These are phyloP conservation scores for Probosciger aterrimus DNA, from an alignment of 2,113 vertebrate species.

Conservation along the genomic window DNA sequence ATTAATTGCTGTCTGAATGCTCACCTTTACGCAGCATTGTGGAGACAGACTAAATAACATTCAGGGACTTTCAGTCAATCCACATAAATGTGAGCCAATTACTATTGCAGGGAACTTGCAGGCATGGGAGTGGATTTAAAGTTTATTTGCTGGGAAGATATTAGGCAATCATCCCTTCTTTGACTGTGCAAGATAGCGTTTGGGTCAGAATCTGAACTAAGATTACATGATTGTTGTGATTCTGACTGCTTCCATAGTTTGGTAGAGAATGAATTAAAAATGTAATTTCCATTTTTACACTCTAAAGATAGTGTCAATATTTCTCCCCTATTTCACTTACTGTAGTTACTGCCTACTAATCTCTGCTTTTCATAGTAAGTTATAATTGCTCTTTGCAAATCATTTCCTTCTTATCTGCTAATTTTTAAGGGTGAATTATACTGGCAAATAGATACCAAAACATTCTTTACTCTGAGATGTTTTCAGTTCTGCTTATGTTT, in stretches of 20 bases:
- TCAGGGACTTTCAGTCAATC: not conserved
- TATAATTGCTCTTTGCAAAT: slow-evolving; percentile 10
- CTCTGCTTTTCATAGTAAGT: not conserved
- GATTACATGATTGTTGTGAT: not conserved
- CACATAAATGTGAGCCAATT: not conserved
- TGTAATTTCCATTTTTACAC: not conserved
- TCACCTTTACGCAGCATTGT: not conserved
- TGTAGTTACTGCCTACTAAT: not conserved
- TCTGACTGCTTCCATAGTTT: not conserved
- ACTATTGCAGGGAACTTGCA: not conserved
- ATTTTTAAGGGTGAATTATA: not conserved
- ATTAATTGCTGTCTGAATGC: slow-evolving; percentile 5
- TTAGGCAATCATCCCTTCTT: not conserved
- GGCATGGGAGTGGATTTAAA: not conserved
- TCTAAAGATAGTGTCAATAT: not conserved
- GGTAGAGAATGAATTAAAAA: not conserved
- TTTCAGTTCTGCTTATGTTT: not conserved
- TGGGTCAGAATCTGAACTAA: not conserved
- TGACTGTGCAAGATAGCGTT: not conserved
- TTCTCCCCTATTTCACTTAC: not conserved
- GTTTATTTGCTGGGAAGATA: not conserved
- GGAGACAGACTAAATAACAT: not conserved
- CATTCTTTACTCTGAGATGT: not conserved
- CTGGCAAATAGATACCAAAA: not conserved
- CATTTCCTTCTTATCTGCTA: not conserved